Evolutionary conservation across 2,113 vertebrate species (phyloP).

Genomic region (Hystrix cristata): DNA sequence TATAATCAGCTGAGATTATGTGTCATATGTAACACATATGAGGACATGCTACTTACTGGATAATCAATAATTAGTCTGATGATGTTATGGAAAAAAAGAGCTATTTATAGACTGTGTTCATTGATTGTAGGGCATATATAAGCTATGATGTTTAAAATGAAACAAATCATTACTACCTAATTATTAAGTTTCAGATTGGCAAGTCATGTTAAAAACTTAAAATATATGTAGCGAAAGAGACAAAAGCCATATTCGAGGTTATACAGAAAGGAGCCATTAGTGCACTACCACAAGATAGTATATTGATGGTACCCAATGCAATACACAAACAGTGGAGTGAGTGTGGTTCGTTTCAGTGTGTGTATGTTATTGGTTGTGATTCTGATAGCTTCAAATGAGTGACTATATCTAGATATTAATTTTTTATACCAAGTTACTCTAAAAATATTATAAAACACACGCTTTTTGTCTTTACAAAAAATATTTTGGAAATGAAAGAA

Average conservation of each 20-base stretch:
- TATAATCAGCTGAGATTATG: neutral
- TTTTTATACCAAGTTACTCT: neutral
- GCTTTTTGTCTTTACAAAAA: neutral
- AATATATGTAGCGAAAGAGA: neutral
- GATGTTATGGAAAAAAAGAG: neutral
- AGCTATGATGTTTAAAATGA: neutral
- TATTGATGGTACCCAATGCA: neutral
- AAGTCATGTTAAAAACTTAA: neutral
- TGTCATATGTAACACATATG: neutral
- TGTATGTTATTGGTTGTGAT: neutral
- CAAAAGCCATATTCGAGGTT: neutral
- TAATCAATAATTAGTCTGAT: neutral
- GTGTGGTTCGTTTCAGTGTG: neutral
- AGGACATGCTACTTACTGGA: neutral
- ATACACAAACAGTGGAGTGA: neutral
- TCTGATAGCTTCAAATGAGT: neutral
- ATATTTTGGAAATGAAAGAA: neutral
- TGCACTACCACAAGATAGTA: neutral
- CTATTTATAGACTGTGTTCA: neutral
- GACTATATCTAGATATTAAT: neutral
- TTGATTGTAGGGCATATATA: neutral
- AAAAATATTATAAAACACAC: neutral
- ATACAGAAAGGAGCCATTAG: neutral
- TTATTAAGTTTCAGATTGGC: neutral
- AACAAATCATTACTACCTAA: neutral